Evolutionary conservation across 2,888 invertebrate species (phyloP).

Genomic region (Tenthredo distinguenda): DNA sequence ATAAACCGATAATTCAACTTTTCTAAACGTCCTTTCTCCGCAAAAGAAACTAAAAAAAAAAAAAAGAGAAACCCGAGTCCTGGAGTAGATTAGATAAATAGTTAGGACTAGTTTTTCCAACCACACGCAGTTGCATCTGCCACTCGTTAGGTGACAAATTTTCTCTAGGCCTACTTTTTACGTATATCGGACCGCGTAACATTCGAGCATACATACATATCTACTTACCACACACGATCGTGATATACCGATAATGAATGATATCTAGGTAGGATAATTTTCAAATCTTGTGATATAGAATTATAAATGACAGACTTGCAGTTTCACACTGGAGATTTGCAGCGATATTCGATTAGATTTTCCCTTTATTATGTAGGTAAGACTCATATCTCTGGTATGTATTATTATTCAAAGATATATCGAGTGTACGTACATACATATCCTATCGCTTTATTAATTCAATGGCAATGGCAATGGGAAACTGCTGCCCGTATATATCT

Average conservation of each 20-base stretch:
- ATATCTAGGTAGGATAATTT: neutral
- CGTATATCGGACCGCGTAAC: neutral
- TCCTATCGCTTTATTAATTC: neutral
- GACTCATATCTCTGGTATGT: neutral
- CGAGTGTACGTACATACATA: neutral
- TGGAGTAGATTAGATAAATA: neutral
- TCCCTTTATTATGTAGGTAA: neutral
- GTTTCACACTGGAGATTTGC: neutral
- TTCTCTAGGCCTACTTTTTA: neutral
- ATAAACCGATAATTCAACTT: neutral
- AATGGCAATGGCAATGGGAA: neutral
- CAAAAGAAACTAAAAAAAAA: neutral
- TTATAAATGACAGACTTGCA: neutral
- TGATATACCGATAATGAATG: neutral
- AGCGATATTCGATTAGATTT: neutral
- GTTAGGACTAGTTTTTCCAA: slow-evolving; percentile 33
- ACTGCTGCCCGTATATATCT: neutral
- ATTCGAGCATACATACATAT: neutral
- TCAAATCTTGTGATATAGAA: neutral
- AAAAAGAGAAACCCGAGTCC: neutral
- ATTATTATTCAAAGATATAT: neutral
- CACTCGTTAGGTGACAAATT: slow-evolving; percentile 43
- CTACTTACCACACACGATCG: slow-evolving; percentile 13
- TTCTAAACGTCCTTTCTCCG: neutral
- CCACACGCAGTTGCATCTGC: slow-evolving; percentile 48